Evolutionary conservation across 2,888 invertebrate genomes (phyloP).

Genomic region (Baccha elongata): DNA sequence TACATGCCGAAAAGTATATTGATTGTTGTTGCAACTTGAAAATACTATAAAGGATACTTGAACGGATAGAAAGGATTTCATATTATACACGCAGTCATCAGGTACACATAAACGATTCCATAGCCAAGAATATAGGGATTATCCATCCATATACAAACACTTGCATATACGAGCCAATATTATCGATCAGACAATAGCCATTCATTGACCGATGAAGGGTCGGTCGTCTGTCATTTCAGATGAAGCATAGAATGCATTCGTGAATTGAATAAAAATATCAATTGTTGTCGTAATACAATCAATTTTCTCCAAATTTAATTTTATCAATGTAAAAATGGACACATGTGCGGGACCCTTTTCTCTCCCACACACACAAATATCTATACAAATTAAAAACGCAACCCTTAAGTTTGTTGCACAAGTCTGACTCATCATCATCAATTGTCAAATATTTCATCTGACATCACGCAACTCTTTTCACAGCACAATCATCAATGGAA

Average conservation of each 20-base stretch:
- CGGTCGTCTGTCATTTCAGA: conserved; percentile 41
- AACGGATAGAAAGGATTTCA: conserved; percentile 11
- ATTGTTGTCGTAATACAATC: conserved; percentile 56
- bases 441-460: conserved; percentile 47
- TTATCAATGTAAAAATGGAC: conserved; percentile 28
- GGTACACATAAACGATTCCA: conserved; percentile 11
- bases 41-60: conserved; percentile 6
- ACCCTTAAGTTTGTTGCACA: conserved; percentile 59
- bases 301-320: conserved; percentile 57
- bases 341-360: conserved; percentile 65
- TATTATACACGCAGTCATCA: conserved; percentile 26
- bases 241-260: conserved; percentile 6
- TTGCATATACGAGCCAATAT: conserved; percentile 49
- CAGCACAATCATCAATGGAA: conserved; percentile 34
- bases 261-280: conserved; percentile 57
- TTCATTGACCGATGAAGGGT: conserved; percentile 65
- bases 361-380: conserved; percentile 15
- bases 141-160: conserved; percentile 61
- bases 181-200: conserved; percentile 49
- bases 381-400: background rate
- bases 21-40: conserved; percentile 25
- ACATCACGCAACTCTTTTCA: conserved; percentile 63
- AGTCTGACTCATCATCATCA: conserved; percentile 71
- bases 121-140: conserved; percentile 31
- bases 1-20: conserved; percentile 29